Evolutionary conservation across 2,797 vertebrate species (phyloP).

Genomic region (Percopsis omiscomaycus): DNA sequence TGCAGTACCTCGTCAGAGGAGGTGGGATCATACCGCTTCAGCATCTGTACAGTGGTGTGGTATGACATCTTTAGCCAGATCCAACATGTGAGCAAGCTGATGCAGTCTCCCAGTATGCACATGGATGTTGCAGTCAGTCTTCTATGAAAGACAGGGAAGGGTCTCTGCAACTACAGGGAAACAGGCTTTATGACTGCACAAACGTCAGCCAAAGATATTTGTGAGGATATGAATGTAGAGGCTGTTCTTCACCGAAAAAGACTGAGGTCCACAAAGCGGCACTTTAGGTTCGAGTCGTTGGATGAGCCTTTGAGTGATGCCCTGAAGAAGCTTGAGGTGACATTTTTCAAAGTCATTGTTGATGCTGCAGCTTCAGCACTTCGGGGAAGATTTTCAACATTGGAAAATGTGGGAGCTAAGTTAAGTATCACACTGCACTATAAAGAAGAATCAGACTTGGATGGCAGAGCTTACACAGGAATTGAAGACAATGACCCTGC

Average conservation of each 20-base stretch:
- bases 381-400: background rate
- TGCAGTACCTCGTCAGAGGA: background rate
- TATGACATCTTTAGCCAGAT: background rate
- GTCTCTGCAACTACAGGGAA: background rate
- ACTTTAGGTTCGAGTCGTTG: slow-evolving; percentile 13
- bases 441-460: background rate
- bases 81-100: background rate
- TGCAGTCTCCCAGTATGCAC: background rate
- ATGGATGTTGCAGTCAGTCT: too few relatives aligned
- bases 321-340: slow-evolving; percentile 17
- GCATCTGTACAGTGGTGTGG: slow-evolving; percentile 1
- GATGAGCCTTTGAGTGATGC: slow-evolving; percentile 21
- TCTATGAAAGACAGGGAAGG: slow-evolving; percentile 32
- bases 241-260: slow-evolving; percentile 17
- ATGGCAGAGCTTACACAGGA: background rate
- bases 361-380: slow-evolving; percentile 7
- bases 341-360: slow-evolving; percentile 17
- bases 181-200: slow-evolving; percentile 12
- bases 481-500: slow-evolving; percentile 4
- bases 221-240: slow-evolving; percentile 23
- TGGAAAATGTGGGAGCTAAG: background rate
- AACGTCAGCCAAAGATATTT: slow-evolving; percentile 2
- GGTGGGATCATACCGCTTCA: background rate
- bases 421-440: background rate
- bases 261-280: slow-evolving; percentile 21